Conservation (phyloP, 1,140 invertebrate species). For the Oedothorax gibbosus region DNA sequence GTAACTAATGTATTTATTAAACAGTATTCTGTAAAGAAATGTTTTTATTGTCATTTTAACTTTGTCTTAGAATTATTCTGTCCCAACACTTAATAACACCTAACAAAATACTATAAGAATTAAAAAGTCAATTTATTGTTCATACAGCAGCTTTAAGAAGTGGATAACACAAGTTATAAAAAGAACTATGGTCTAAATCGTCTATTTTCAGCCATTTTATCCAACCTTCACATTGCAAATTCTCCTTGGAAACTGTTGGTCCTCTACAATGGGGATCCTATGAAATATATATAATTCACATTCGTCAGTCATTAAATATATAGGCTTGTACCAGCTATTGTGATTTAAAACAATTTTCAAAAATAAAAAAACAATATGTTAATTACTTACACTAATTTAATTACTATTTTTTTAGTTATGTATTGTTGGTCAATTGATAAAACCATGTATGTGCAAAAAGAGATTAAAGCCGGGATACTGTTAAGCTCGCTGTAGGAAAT, state of each 20-base stretch:
- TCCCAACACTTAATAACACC: neutral
- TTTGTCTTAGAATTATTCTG: neutral
- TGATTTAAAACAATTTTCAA: neutral
- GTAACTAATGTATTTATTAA: constrained; percentile 48
- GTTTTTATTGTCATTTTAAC: neutral
- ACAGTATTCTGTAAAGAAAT: constrained; percentile 1
- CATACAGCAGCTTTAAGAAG: constrained; percentile 68
- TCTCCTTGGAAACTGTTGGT: neutral
- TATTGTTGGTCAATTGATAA: too few relatives aligned
- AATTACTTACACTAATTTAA: too few relatives aligned
- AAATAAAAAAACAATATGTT: neutral
- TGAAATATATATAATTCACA: neutral
- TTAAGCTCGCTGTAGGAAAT: too few relatives aligned
- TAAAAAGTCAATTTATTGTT: neutral
- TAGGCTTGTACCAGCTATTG: neutral
- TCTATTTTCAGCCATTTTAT: constrained; percentile 78
- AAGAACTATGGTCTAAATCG: constrained; percentile 91
- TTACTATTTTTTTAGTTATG: too few relatives aligned
- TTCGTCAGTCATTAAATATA: neutral
- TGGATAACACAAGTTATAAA: constrained; percentile 96
- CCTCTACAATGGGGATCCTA: constrained; percentile 56
- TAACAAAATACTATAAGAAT: neutral
- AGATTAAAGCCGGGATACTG: too few relatives aligned
- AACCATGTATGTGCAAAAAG: too few relatives aligned
- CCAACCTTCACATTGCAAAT: constrained; percentile 44